Percentiles rank a stretch among this genome's conserved stretches.
These are phyloP conservation scores for Diplolepis rosae DNA, from an alignment of 2,888 invertebrate species.

Conservation along the genomic window DNA sequence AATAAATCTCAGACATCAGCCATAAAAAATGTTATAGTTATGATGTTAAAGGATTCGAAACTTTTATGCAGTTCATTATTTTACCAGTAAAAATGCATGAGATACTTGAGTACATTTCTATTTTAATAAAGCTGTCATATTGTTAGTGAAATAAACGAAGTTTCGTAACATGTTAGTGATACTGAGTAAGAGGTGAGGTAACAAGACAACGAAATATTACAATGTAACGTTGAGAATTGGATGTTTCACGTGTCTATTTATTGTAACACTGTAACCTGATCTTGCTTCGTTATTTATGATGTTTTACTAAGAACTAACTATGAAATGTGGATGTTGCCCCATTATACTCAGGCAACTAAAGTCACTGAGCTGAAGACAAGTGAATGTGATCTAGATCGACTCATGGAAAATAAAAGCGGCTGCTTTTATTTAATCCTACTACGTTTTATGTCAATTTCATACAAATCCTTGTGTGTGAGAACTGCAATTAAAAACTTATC, in stretches of 20 bases:
- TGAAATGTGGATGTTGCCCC: slow-evolving; percentile 19
- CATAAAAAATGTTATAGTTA: neutral
- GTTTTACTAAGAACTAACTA: slow-evolving; percentile 17
- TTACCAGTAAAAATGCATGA: neutral
- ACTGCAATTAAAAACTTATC: neutral
- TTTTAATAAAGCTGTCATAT: slow-evolving; percentile 54
- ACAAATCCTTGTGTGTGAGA: neutral
- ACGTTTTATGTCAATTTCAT: slow-evolving; percentile 1
- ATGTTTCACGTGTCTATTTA: slow-evolving; percentile 27
- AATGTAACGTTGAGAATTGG: slow-evolving; percentile 53
- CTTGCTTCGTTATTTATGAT: slow-evolving; percentile 12
- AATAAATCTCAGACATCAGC: neutral
- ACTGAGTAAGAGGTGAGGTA: slow-evolving; percentile 36
- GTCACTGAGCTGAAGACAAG: slow-evolving; percentile 17
- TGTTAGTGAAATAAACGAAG: slow-evolving; percentile 51
- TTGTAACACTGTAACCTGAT: slow-evolving; percentile 13
- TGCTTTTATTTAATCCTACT: slow-evolving; percentile 9
- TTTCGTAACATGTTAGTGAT: slow-evolving; percentile 54
- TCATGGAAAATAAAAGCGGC: slow-evolving; percentile 13
- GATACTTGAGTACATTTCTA: slow-evolving; percentile 36
- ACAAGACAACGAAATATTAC: slow-evolving; percentile 45
- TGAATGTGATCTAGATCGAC: slow-evolving; percentile 26
- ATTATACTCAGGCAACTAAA: neutral
- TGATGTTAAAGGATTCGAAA: neutral
- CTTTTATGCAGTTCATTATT: neutral